Conservation (phyloP, 2,888 invertebrate species). For the Syritta pipiens region DNA sequence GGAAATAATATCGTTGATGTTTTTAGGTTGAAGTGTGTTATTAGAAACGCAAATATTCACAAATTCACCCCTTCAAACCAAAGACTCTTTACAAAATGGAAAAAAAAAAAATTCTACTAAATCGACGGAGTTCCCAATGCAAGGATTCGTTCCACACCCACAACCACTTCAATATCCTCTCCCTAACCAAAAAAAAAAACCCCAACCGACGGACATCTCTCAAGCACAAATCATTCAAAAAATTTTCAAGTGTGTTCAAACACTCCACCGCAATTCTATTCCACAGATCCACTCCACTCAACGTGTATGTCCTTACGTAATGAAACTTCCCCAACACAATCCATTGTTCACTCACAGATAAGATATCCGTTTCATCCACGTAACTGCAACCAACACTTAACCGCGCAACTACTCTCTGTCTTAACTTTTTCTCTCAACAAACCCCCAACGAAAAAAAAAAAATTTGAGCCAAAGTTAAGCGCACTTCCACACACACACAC, state of each 20-base stretch:
- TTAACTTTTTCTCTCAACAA: slow-evolving; percentile 24
- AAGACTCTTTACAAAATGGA: too few species aligned
- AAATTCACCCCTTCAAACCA: too few species aligned
- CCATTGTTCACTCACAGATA: slow-evolving; percentile 36
- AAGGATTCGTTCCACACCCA: too few species aligned
- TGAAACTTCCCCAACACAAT: slow-evolving; percentile 45
- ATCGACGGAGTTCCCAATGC: too few species aligned
- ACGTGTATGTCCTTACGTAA: slow-evolving; percentile 26
- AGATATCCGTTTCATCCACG: slow-evolving; percentile 49
- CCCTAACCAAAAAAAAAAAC: too few species aligned
- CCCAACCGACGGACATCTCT: too few species aligned
- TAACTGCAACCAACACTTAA: slow-evolving; percentile 45
- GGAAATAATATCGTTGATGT: too few species aligned
- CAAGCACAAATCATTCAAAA: too few species aligned
- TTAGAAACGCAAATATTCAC: too few species aligned
- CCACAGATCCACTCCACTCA: slow-evolving; percentile 6
- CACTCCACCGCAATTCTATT: slow-evolving; percentile 5
- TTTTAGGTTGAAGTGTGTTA: too few species aligned
- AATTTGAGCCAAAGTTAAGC: slow-evolving; percentile 37
- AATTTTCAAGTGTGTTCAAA: not conserved
- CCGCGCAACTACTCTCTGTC: slow-evolving; percentile 34
- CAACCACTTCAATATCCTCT: too few species aligned
- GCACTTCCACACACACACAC: slow-evolving; percentile 9
- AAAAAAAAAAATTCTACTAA: too few species aligned
- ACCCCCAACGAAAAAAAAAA: slow-evolving; percentile 23